phyloP scores from a whole-genome alignment of 2,888 invertebrate genomes.

The Sarcophaga variegata region DNA sequence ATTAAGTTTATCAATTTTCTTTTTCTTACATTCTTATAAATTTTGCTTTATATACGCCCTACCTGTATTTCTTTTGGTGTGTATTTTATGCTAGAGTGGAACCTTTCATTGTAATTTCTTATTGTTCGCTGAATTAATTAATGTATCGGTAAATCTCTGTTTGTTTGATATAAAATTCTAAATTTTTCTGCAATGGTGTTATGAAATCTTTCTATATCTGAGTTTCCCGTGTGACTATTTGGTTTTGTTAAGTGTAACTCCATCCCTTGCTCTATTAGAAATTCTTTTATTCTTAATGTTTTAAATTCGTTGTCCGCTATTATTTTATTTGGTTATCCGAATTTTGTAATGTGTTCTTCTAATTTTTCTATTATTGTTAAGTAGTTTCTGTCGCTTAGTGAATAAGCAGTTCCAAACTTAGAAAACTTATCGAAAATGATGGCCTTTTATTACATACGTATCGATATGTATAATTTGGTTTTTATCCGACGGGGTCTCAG shows the following conservation, averaged over 20 bases:
- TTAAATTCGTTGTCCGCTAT: conserved; percentile 27
- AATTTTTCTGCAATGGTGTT: conserved; percentile 53
- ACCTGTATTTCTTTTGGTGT: conserved; percentile 22
- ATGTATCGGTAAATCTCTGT: conserved; percentile 33
- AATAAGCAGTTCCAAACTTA: too few relatives aligned
- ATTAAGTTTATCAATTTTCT: conserved; percentile 50
- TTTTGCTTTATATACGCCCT: conserved; percentile 33
- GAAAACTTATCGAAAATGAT: too few relatives aligned
- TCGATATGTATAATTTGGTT: too few relatives aligned
- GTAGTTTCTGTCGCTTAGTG: too few relatives aligned
- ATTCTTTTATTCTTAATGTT: conserved; percentile 50
- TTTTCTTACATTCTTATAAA: conserved; percentile 52
- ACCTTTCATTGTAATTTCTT: conserved; percentile 37
- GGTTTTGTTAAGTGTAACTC: too few relatives aligned
- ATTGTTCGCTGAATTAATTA: conserved; percentile 47
- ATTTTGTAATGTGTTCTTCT: conserved; percentile 7
- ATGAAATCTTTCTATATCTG: conserved; percentile 65
- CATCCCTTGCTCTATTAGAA: conserved; percentile 18
- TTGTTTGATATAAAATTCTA: conserved; percentile 23
- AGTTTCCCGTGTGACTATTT: conserved; percentile 42
- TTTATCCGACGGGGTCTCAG: too few relatives aligned
- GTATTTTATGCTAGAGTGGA: conserved; percentile 17
- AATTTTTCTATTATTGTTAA: neutral
- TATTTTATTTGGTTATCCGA: conserved; percentile 10
- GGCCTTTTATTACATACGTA: too few relatives aligned